These are phyloP conservation scores for Limnephilus lunatus DNA, from an alignment of 2,888 invertebrate genomes.

Conservation along the genomic window DNA sequence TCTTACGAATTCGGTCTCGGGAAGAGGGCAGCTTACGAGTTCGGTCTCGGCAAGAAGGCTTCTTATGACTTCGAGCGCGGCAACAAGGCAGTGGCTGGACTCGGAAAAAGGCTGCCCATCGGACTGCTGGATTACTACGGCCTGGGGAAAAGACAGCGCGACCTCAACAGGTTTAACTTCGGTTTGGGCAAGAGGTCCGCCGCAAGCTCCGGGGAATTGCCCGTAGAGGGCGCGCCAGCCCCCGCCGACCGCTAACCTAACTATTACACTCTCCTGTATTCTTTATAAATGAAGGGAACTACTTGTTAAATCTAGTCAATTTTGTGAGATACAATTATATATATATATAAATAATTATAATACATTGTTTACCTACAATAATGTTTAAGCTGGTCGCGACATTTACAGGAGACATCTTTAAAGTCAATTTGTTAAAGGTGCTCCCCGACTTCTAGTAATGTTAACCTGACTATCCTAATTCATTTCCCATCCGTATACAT, in stretches of 20 bases:
- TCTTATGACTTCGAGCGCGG: constrained; percentile 63
- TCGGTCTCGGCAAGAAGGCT: constrained; percentile 63
- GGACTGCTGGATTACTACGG: constrained; percentile 74
- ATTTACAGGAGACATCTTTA: constrained; percentile 38
- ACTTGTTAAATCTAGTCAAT: constrained; percentile 37
- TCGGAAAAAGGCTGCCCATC: constrained; percentile 57
- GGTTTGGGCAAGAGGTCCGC: constrained; percentile 63
- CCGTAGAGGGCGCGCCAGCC: not conserved
- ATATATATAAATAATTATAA: not conserved
- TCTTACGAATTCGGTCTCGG: constrained; percentile 64
- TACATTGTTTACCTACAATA: constrained; percentile 17
- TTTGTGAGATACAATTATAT: constrained; percentile 29
- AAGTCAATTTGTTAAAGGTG: constrained; percentile 42
- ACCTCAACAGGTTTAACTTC: constrained; percentile 71
- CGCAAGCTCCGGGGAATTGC: constrained; percentile 68
- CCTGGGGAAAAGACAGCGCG: constrained; percentile 77
- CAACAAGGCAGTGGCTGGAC: constrained; percentile 59
- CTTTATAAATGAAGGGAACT: constrained; percentile 6
- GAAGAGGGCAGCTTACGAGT: constrained; percentile 60
- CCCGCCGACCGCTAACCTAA: constrained; percentile 20
- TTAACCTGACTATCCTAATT: not conserved
- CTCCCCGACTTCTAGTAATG: constrained; percentile 11
- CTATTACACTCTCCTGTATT: constrained; percentile 3
- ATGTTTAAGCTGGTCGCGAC: not conserved
- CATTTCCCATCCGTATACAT: not conserved